A percentile compares a stretch with the other conserved stretches of the same genome.
These are phyloP conservation scores for Drosophila virilis DNA, from an alignment of 1,140 invertebrate species.

Conservation along the genomic window DNA sequence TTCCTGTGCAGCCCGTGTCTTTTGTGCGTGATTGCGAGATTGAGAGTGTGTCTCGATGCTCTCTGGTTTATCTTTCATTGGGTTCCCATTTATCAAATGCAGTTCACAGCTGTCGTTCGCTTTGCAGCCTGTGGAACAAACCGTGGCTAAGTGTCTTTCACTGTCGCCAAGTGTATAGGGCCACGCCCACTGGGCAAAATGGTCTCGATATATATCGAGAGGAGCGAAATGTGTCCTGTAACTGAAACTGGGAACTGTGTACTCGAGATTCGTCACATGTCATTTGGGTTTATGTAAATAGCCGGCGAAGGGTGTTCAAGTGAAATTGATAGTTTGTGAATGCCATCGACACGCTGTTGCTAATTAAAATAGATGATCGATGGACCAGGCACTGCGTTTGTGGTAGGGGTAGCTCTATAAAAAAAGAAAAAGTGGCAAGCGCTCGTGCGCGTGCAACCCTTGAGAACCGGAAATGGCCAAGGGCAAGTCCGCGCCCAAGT, in stretches of 20 bases:
- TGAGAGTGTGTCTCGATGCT: conserved; percentile 16
- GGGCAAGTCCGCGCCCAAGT: neutral
- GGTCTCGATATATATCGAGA: conserved; percentile 6
- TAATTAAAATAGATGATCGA: conserved; percentile 84
- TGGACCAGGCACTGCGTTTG: conserved; percentile 25
- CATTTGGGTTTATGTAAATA: conserved; percentile 74
- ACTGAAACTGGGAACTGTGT: conserved; percentile 41
- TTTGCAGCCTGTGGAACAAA: conserved; percentile 37
- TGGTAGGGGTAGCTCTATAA: conserved; percentile 27
- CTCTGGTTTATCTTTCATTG: conserved; percentile 33
- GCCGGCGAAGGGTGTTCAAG: conserved; percentile 51
- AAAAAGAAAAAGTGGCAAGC: conserved; percentile 31
- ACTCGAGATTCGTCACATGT: conserved; percentile 78
- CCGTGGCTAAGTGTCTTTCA: conserved; percentile 64
- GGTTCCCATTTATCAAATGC: conserved; percentile 72
- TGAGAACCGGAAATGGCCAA: conserved; percentile 56
- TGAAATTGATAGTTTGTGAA: conserved; percentile 82
- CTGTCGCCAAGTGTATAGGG: conserved; percentile 34
- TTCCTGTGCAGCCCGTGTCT: conserved; percentile 35
- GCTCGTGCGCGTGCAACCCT: conserved; percentile 56
- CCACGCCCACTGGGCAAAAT: conserved; percentile 47
- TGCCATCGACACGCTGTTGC: conserved; percentile 80
- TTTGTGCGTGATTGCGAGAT: conserved; percentile 14
- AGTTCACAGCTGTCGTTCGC: conserved; percentile 64
- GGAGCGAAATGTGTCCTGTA: conserved; percentile 27